Conservation (phyloP, 1,140 invertebrate genomes). For the Lepidurus couesii region DNA sequence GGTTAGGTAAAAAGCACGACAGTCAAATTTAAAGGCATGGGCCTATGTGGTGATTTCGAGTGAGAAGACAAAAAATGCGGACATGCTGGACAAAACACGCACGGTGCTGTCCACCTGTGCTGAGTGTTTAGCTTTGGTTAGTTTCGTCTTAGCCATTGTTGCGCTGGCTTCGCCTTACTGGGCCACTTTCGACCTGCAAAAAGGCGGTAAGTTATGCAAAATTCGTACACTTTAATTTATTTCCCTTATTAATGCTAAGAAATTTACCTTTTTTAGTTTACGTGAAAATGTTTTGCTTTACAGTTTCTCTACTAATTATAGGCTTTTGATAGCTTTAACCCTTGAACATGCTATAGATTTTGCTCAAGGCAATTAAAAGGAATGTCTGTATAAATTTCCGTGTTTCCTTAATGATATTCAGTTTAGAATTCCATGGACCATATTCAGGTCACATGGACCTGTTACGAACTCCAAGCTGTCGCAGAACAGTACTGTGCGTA, state of each 20-base stretch:
- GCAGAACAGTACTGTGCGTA: background rate
- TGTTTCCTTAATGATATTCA: background rate
- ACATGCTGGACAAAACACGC: background rate
- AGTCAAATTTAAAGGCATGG: background rate
- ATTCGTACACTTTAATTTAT: too few species aligned
- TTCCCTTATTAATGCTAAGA: too few species aligned
- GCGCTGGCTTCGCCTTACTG: background rate
- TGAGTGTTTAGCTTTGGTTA: slow-evolving; percentile 11
- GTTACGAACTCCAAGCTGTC: background rate
- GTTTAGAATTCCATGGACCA: background rate
- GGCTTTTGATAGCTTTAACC: background rate
- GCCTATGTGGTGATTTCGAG: background rate
- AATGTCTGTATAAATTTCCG: background rate
- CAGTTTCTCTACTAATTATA: background rate
- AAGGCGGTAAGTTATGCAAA: background rate
- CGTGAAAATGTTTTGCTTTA: too few species aligned
- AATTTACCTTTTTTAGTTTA: too few species aligned
- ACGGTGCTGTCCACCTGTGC: slow-evolving; percentile 17
- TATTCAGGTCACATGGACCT: background rate
- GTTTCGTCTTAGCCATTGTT: slow-evolving; percentile 4
- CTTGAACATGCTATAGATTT: background rate
- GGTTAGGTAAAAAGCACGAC: too few species aligned
- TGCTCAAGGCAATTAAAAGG: background rate
- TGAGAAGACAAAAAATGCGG: slow-evolving; percentile 7
- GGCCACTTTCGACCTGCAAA: background rate